phyloP scores from a whole-genome alignment of 2,888 invertebrate genomes.

The Myopa tessellatipennis region DNA sequence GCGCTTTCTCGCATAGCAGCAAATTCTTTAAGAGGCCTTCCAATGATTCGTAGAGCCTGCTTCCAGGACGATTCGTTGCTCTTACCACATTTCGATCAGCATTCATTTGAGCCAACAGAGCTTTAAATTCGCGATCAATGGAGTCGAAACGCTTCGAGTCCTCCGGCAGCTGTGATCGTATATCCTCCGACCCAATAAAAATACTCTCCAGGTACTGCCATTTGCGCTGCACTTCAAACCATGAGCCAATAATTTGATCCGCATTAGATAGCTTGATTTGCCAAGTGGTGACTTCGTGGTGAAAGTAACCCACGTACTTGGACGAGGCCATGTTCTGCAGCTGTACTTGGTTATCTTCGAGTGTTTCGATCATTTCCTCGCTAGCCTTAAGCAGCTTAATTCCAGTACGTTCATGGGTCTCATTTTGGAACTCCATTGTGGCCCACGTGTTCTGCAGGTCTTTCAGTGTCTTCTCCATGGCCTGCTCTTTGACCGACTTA shows the following conservation, averaged over 20 bases:
- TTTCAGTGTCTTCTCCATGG: constrained; percentile 93
- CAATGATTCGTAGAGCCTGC: constrained; percentile 79
- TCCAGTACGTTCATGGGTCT: constrained; percentile 84
- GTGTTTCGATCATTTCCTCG: constrained; percentile 88
- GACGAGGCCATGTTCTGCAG: constrained; percentile 96
- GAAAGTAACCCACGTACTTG: constrained; percentile 89
- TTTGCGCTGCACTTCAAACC: constrained; percentile 92
- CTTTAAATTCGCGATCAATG: constrained; percentile 88
- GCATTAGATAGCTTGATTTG: constrained; percentile 88
- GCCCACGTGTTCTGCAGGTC: constrained; percentile 88
- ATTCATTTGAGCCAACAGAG: constrained; percentile 73
- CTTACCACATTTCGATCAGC: constrained; percentile 84
- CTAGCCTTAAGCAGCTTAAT: constrained; percentile 80
- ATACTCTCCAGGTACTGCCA: constrained; percentile 96
- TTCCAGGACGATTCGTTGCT: constrained; percentile 82
- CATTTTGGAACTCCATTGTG: constrained; percentile 82
- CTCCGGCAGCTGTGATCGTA: constrained; percentile 88
- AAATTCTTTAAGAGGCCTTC: constrained; percentile 79
- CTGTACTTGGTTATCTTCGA: constrained; percentile 96
- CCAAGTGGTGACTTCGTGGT: constrained; percentile 87
- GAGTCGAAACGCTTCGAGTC: constrained; percentile 89
- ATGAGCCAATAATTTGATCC: constrained; percentile 83
- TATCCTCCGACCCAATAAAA: constrained; percentile 96
- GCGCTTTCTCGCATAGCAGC: constrained; percentile 90
- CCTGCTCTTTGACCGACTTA: constrained; percentile 94